A percentile compares a stretch with the other conserved stretches of the same genome.
Evolutionary conservation across 2,888 invertebrate species (phyloP).

Genomic region (Drosophila colorata): DNA sequence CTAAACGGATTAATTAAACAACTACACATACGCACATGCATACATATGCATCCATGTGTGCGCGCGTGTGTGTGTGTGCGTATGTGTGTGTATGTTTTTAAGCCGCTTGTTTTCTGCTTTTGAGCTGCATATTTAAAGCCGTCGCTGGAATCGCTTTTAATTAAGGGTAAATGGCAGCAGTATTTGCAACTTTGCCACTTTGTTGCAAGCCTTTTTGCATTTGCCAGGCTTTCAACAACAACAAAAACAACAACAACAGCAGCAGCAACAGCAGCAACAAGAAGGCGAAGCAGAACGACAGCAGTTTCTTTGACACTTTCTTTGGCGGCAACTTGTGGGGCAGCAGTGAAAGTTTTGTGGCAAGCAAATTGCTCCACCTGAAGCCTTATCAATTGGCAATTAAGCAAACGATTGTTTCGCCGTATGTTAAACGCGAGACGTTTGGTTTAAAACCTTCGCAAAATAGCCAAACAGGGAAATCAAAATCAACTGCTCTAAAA

Average conservation of each 20-base stretch:
- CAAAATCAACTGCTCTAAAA: slow-evolving; percentile 25
- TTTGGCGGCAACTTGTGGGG: slow-evolving; percentile 35
- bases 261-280: background rate
- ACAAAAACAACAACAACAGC: background rate
- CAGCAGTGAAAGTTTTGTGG: slow-evolving; percentile 54
- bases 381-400: slow-evolving; percentile 58
- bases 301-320: slow-evolving; percentile 59
- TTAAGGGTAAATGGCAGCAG: slow-evolving; percentile 47
- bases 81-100: slow-evolving; percentile 36
- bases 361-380: slow-evolving; percentile 17
- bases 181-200: slow-evolving; percentile 26
- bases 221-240: slow-evolving; percentile 58
- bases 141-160: slow-evolving; percentile 56
- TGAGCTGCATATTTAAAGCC: slow-evolving; percentile 43
- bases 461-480: background rate
- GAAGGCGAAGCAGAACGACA: slow-evolving; percentile 1
- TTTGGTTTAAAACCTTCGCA: slow-evolving; percentile 7
- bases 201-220: slow-evolving; percentile 47
- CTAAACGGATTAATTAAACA: slow-evolving; percentile 77
- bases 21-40: background rate
- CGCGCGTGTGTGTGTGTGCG: background rate
- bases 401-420: slow-evolving; percentile 54
- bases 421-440: slow-evolving; percentile 33
- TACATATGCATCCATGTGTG: no score
- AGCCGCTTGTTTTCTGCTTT: slow-evolving; percentile 52